These are phyloP conservation scores for Lipophrys pholis DNA, from an alignment of 2,113 vertebrate species.

Conservation along the genomic window DNA sequence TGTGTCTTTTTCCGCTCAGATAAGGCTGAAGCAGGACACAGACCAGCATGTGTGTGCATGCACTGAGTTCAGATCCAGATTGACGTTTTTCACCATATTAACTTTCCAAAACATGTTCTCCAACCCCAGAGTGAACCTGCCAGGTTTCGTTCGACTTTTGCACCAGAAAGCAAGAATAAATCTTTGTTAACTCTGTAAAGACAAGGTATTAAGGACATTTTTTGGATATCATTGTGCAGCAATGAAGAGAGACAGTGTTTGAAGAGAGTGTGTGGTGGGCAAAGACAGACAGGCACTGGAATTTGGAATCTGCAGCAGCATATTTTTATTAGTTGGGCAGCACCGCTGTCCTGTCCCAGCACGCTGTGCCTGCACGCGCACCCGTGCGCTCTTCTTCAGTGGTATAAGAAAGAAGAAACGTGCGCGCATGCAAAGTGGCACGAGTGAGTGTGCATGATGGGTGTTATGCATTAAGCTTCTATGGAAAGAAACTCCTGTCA, in stretches of 20 bases:
- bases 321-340: slow-evolving; percentile 83
- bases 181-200: too few relatives aligned
- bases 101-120: neutral
- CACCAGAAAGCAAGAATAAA: neutral
- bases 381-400: neutral
- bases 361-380: slow-evolving; percentile 62
- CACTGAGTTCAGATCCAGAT: neutral
- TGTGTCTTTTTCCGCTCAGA: neutral
- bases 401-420: neutral
- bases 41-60: slow-evolving; percentile 52
- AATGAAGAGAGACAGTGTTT: slow-evolving; percentile 8
- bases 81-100: slow-evolving; percentile 1
- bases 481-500: neutral
- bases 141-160: neutral
- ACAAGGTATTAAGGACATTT: too few relatives aligned
- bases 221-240: slow-evolving; percentile 1
- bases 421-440: slow-evolving; percentile 13
- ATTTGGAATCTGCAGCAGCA: slow-evolving; percentile 83
- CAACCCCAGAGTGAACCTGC: slow-evolving; percentile 4
- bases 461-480: neutral
- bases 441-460: slow-evolving; percentile 7
- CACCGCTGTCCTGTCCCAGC: slow-evolving; percentile 80
- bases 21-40: neutral
- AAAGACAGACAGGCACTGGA: slow-evolving; percentile 79
- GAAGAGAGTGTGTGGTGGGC: slow-evolving; percentile 46